Conservation (phyloP, 2,797 vertebrate species). For the Chelon labrosus region DNA sequence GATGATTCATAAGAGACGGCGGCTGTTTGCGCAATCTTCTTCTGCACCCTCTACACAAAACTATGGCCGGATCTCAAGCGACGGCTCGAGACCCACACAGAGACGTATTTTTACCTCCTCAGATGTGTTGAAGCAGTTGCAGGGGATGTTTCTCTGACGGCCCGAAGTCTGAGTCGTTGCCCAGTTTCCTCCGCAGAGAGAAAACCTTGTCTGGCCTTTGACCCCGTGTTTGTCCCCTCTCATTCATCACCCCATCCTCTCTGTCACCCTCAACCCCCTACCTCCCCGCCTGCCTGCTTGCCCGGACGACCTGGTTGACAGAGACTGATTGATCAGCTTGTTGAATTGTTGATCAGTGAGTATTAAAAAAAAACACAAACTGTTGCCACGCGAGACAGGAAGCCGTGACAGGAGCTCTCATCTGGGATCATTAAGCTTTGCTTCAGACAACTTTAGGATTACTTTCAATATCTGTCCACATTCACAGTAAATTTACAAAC, state of each 20-base stretch:
- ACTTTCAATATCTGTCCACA: not conserved
- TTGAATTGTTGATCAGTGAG: slow-evolving; percentile 68
- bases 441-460: not conserved
- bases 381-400: slow-evolving; percentile 47
- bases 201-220: slow-evolving; percentile 76
- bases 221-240: slow-evolving; percentile 85
- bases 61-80: too few species aligned
- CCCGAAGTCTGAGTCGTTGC: slow-evolving; percentile 43
- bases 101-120: not conserved
- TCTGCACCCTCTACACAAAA: too few species aligned
- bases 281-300: too few species aligned
- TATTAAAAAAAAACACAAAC: slow-evolving; percentile 56
- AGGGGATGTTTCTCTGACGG: slow-evolving; percentile 41
- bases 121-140: not conserved
- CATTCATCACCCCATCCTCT: slow-evolving; percentile 84
- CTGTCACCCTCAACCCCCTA: slow-evolving; percentile 42
- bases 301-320: slow-evolving; percentile 47
- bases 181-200: slow-evolving; percentile 67
- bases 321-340: slow-evolving; percentile 84
- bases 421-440: slow-evolving; percentile 31
- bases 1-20: too few species aligned
- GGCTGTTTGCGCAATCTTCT: too few species aligned
- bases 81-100: too few species aligned
- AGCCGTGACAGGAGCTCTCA: slow-evolving; percentile 63
- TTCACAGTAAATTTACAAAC: not conserved